phyloP scores from a whole-genome alignment of 2,888 invertebrate species.

The Priocnemis perturbator region DNA sequence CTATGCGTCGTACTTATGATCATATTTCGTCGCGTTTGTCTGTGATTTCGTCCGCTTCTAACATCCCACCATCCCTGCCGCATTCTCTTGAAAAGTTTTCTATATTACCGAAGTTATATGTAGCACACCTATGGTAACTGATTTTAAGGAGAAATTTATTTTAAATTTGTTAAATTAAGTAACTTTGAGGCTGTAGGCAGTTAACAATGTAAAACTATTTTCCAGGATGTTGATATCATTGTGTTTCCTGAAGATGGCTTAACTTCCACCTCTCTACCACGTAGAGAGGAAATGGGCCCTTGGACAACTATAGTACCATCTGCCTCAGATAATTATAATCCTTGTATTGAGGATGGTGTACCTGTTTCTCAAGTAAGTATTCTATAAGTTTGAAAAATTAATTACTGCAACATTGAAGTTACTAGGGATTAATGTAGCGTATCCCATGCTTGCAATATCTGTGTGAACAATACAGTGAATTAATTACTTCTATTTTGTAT shows the following conservation, averaged over 20 bases:
- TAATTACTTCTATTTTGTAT: too few relatives aligned
- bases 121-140: neutral
- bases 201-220: constrained; percentile 20
- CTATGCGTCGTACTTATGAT: too few relatives aligned
- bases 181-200: neutral
- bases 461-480: too few relatives aligned
- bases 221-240: constrained; percentile 78
- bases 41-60: too few relatives aligned
- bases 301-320: constrained; percentile 59
- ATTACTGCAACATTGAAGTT: neutral
- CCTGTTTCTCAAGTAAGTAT: constrained; percentile 47
- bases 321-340: constrained; percentile 46
- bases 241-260: constrained; percentile 78
- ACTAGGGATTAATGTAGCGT: too few relatives aligned
- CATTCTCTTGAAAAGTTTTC: too few relatives aligned
- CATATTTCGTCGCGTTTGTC: too few relatives aligned
- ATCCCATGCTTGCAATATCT: too few relatives aligned
- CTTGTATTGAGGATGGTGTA: constrained; percentile 46
- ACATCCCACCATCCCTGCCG: too few relatives aligned
- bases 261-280: constrained; percentile 65
- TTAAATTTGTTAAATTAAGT: neutral
- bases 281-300: constrained; percentile 49
- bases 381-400: neutral
- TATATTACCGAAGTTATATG: constrained; percentile 6
- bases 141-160: neutral